phyloP scores from a whole-genome alignment of 2,797 vertebrate genomes.

The Gobio occitaniae region DNA sequence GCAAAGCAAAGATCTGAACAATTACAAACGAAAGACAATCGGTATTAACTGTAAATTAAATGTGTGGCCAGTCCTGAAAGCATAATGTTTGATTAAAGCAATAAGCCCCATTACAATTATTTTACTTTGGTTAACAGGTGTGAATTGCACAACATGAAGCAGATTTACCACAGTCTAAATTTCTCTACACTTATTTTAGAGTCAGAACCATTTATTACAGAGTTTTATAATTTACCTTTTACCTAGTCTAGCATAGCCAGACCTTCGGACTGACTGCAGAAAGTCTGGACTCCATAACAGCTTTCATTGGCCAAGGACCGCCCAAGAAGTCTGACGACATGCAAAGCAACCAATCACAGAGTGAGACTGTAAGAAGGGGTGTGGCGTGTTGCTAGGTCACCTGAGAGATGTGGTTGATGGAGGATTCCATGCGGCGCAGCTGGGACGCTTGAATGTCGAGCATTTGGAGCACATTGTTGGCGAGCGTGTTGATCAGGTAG shows the following conservation, averaged over 20 bases:
- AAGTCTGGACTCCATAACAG: too few relatives aligned
- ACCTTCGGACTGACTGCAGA: too few relatives aligned
- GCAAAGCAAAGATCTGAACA: neutral
- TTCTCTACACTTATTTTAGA: neutral
- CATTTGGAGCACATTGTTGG: slow-evolving; percentile 97
- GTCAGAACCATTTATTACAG: neutral
- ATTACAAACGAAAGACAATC: neutral
- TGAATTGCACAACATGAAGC: neutral
- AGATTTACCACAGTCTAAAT: neutral
- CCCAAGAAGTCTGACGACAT: too few relatives aligned
- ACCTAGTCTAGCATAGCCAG: neutral
- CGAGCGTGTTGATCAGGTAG: slow-evolving; percentile 95
- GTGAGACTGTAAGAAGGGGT: neutral
- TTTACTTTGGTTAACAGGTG: neutral
- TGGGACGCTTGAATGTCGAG: slow-evolving; percentile 95
- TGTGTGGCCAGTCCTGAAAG: neutral
- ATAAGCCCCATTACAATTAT: neutral
- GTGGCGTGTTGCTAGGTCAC: slow-evolving; percentile 67
- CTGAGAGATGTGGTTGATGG: slow-evolving; percentile 95
- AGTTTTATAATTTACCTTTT: neutral
- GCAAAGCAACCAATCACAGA: neutral
- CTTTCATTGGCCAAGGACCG: too few relatives aligned
- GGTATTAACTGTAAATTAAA: neutral
- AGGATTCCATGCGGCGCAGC: slow-evolving; percentile 92
- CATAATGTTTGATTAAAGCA: neutral